These are phyloP conservation scores for Andricus grossulariae DNA, from an alignment of 1,140 invertebrate genomes.

Conservation along the genomic window DNA sequence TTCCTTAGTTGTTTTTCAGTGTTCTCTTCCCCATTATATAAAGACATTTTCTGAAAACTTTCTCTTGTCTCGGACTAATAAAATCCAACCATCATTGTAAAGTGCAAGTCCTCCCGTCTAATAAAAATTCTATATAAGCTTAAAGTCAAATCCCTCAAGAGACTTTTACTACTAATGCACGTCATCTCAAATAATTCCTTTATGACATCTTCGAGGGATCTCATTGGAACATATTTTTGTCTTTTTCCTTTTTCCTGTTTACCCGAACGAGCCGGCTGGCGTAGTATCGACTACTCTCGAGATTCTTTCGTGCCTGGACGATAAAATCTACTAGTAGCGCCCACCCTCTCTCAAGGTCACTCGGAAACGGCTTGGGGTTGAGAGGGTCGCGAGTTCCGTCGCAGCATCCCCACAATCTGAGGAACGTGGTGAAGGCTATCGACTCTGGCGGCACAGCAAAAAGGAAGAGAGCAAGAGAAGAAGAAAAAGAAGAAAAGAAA, in stretches of 20 bases:
- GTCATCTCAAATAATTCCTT: no score
- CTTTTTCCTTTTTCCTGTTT: neutral
- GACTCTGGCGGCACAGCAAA: neutral
- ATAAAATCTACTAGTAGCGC: slow-evolving; percentile 29
- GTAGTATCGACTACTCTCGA: neutral
- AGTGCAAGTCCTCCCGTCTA: no score
- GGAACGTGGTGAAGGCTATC: neutral
- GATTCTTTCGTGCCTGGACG: neutral
- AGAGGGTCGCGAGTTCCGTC: neutral
- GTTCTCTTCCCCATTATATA: no score
- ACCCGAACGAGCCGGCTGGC: neutral
- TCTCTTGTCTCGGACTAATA: no score
- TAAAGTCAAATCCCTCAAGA: no score
- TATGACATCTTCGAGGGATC: neutral
- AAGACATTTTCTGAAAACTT: no score
- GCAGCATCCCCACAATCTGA: neutral
- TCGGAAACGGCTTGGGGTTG: slow-evolving; percentile 33
- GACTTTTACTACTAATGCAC: no score
- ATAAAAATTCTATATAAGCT: no score
- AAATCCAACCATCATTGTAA: no score
- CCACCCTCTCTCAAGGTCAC: slow-evolving; percentile 55
- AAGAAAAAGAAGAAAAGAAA: neutral
- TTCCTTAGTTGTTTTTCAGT: no score
- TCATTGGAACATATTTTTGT: neutral
- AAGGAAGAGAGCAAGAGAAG: neutral